Evolutionary conservation across 2,888 invertebrate genomes (phyloP), one percentile per base, ranked within the genome.

Genomic region (Bibio marci): DNA sequence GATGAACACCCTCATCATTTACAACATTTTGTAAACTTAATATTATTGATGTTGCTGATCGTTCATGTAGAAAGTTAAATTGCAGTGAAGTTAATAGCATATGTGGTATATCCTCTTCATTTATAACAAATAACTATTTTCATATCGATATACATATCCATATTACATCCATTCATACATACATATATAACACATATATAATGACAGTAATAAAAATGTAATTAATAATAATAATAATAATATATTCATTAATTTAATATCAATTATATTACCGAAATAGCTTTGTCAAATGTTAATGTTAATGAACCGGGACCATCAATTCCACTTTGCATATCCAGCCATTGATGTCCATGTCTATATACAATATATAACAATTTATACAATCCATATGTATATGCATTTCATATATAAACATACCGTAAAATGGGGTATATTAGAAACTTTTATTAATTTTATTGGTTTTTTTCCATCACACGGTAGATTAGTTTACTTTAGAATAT

Each of bases 1-100:
- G 66, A 2, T 62, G 61, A 2, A 75, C 69, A 44, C 70, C 66
- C 0, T 67, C 65, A 52, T 80, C 76, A 50, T 81, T 80, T 35
- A 72, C 70, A 45, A 77, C 76, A 49, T 72, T 62, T 28, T 66
- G 58, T 6, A 69, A 56, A 35, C 63, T 55, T n/a, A 73, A 47
- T 47, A 37, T 37, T 40, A 47, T 43, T 43, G 35, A 38, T 39
- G 45, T 46, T n/a, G 42, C 36, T 22, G 33, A 40, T 12, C 45
- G 45, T 8, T 34, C 26, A 12, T 39, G 41, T 8, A 41, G 19
- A 33, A 35, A 39, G 12, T 25, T 35, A 30, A 47, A 45, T 27
- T 42, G 36, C 18, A 46, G 38, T 12, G 39, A 19, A n/a, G 39
- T 41, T 10, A 59, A 26, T 0, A 54, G 46, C 8, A 48, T 47